A percentile compares a stretch with the other conserved stretches of the same genome.
Conservation (phyloP, 2,113 vertebrate genomes). For the Tretioscincus oriximinensis region DNA sequence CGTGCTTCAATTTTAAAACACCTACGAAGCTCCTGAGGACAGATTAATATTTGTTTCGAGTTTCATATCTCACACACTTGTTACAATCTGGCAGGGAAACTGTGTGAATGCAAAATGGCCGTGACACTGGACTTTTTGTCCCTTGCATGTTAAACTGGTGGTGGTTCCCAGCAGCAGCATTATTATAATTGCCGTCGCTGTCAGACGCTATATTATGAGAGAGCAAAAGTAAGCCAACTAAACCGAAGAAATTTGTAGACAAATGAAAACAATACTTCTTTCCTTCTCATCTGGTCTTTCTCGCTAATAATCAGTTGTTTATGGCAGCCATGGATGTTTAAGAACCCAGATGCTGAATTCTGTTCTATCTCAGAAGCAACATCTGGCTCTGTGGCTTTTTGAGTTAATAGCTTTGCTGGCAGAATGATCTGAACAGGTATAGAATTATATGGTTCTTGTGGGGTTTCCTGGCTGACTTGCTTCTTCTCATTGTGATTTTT, state of each 20-base stretch:
- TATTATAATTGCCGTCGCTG: fast-evolving
- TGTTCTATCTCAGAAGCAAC: conserved; percentile 47
- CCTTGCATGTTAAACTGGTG: background rate
- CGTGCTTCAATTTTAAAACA: background rate
- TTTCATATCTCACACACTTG: too few relatives aligned
- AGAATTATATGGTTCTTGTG: conserved; percentile 21
- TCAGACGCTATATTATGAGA: background rate
- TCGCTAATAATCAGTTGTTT: conserved; percentile 52
- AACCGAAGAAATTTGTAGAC: background rate
- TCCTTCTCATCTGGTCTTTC: conserved; percentile 55
- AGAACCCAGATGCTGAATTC: conserved; percentile 43
- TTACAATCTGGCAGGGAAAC: background rate
- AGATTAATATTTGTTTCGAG: background rate
- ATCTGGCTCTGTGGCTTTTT: conserved; percentile 57
- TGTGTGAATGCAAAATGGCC: background rate
- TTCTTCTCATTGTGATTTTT: conserved; percentile 49
- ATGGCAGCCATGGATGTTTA: conserved; percentile 40
- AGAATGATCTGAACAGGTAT: conserved; percentile 37
- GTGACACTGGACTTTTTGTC: background rate
- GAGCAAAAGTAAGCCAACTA: background rate
- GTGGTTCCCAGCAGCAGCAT: background rate
- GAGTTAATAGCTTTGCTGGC: conserved; percentile 59
- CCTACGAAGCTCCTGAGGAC: background rate
- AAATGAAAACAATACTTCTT: conserved; percentile 6
- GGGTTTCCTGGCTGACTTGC: conserved; percentile 51